Base-by-base conservation (phyloP, 2,888 invertebrate species). In the Neoitamus cyanurus region DNA sequence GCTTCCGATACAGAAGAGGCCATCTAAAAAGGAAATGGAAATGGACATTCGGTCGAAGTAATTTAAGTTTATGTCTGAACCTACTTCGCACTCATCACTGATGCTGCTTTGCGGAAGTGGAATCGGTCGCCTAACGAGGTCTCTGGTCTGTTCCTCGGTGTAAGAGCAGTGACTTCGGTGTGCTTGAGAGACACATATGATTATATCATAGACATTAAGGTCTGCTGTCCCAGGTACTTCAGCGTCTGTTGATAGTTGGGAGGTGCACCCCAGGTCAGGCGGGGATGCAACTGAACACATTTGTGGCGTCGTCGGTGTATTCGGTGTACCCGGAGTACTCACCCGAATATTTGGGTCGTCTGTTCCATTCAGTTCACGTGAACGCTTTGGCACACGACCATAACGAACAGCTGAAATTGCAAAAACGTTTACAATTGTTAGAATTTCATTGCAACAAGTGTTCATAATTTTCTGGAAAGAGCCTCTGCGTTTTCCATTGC, bases 361-460 rank as follows among this genome's bases (percentile, higher is more conserved):
- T 85, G 87, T 72, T 87, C 90, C 91, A 89, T 94, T 95, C 87
- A 95, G 93, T 91, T 97, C 98, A 88, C 97, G 94, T 85, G 97
- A 95, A 88, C 98, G 93, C 92, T 98, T 99, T 87, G 99, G 98
- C 88, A 98, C 98, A 87, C 98, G 94, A 87, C 99, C 98, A 93
- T 99, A 99, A 90, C 98, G 94, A 87, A 98, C 98, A 90, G 98
- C 98, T 98, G 93, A 70, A 92, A 92, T 87, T 82, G 86, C 42
- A 86, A 85, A 73, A 30, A 85, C 9, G 58, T 58, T 58, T 20
- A 15, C 11, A 58, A 20, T 58, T 58, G 58, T 58, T 58, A 25
- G 58, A 58, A 58, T 58, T 25, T 58, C 25, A 20, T 58, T 58
- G 58, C 58, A 58, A 25, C 58, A 58, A 58, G 25, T 58, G 58